Percentiles rank a stretch among this genome's conserved stretches.
Conservation (phyloP, 2,113 vertebrate genomes). For the Leiothrix lutea region DNA sequence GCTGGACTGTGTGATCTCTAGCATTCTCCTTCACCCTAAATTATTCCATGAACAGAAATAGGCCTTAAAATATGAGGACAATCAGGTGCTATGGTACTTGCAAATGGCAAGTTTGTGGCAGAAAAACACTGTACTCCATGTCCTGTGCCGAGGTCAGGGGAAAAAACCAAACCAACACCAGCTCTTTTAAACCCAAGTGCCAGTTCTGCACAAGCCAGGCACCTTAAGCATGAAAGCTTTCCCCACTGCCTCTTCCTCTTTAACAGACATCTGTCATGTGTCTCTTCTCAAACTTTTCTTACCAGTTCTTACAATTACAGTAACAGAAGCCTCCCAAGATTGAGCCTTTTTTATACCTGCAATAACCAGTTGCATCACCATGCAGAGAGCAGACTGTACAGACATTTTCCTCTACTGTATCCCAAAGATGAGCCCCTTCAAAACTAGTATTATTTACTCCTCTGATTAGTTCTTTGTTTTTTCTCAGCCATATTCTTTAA, state of each 20-base stretch:
- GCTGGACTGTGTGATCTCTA: neutral
- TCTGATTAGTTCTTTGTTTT: neutral
- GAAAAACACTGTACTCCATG: neutral
- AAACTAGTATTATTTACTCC: neutral
- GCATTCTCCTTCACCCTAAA: neutral
- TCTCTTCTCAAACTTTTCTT: neutral
- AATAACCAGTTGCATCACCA: neutral
- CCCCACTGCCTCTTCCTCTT: neutral
- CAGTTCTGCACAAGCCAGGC: neutral
- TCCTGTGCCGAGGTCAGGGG: neutral
- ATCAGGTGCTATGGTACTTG: neutral
- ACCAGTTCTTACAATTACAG: neutral
- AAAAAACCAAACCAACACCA: neutral
- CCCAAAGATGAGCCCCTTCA: neutral
- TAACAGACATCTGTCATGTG: neutral
- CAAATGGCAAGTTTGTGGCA: neutral
- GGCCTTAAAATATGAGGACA: neutral
- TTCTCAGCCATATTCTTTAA: neutral
- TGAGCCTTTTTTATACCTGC: neutral
- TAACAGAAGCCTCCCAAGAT: neutral
- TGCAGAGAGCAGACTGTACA: neutral
- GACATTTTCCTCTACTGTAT: neutral
- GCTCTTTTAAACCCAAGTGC: neutral
- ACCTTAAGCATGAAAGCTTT: neutral
- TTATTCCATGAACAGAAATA: neutral